Evolutionary conservation across 2,888 invertebrate genomes (phyloP), one percentile per base, ranked within the genome.

Genomic region (Calameuta pallipes): DNA sequence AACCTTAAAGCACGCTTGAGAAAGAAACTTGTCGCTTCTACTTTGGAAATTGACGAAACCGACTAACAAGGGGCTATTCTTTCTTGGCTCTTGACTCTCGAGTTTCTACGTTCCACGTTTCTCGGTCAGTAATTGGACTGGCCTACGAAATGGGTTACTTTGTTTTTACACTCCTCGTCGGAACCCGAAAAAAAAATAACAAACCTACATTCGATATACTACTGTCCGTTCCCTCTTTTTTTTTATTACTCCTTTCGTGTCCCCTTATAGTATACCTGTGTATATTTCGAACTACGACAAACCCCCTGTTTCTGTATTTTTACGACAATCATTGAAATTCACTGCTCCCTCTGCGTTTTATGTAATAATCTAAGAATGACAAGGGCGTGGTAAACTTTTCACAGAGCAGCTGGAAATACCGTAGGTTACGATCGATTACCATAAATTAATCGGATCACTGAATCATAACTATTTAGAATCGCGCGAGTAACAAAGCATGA

Each of bases 1-100:
- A 78, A 80, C 76, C 78, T 78, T 82, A 77, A 77, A 76, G 77
- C 78, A 74, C 69, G 78, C 31, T 71, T 33, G 76, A 75, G 78
- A 75, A 77, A 81, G 80, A 79, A 78, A 74, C 77, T 76, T 82
- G 81, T 79, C 83, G 79, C 77, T 80, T 78, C 80, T 82, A 83
- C 83, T 85, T 85, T 81, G 78, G 78, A 79, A 80, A 82, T 83
- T 80, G 82, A 84, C 83, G 79, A 84, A 84, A 83, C 80, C 82
- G 76, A 75, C 81, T 85, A 84, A 84, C 84, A 81, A 85, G 84
- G 82, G 77, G 23, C 74, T 34, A 33, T 34, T 77, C 41, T 56
- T 23, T 23, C 41, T 56, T 23, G 23, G 41, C 41, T 41, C 41
- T 41, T 41, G 41, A 15, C 41, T 56, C 23, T 56, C 41, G 41